Evolutionary conservation across 2,113 vertebrate genomes (phyloP), one percentile per base, ranked within the genome.

Genomic region (Blennius ocellaris): DNA sequence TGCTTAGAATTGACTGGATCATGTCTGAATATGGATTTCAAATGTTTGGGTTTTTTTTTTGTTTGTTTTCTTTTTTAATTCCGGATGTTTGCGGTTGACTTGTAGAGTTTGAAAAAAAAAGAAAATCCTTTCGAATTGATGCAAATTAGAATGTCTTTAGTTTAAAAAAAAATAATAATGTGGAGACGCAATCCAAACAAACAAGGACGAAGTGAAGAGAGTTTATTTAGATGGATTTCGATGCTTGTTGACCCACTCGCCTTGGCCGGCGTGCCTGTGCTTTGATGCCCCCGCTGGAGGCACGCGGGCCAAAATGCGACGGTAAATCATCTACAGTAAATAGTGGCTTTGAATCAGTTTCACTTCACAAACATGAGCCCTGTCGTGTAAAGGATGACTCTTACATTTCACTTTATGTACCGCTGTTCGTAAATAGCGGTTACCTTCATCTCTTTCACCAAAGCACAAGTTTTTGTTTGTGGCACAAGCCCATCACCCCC

Each of bases 251-350:
- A 70, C 48, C 55, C 55, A 45, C 41, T 65, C 45, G 41, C 48
- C 15, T 45, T 43, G 11, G n/a, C 36, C 66, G n/a, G 9, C 58
- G 48, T 52, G 48, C 37, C 3, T n/a, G 5, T 52, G 69, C 69
- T 64, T 74, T 82, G 54, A 69, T 78, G 38, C 21, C 38, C 38
- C 51, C 58, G 70, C 58, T 43, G 30, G 59, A 80, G 17, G 63
- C 72, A 69, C 40, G 37, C 43, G 8, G 40, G 21, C 16, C 49
- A 58, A 73, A 80, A 76, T 64, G 57, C 69, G 48, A 76, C 16
- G 56, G 72, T 62, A 62, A 83, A 83, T 78, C 70, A 83, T 83
- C 50, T 48, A 57, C 70, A 75, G 76, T 63, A 72, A 72, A 82
- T 53, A 67, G 2, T 73, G 5, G 16, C 66, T 75, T 53, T 60